Percentiles rank a stretch among this genome's conserved stretches.
These are phyloP conservation scores for Acleris laterana DNA, from an alignment of 2,888 invertebrate species.

Conservation along the genomic window DNA sequence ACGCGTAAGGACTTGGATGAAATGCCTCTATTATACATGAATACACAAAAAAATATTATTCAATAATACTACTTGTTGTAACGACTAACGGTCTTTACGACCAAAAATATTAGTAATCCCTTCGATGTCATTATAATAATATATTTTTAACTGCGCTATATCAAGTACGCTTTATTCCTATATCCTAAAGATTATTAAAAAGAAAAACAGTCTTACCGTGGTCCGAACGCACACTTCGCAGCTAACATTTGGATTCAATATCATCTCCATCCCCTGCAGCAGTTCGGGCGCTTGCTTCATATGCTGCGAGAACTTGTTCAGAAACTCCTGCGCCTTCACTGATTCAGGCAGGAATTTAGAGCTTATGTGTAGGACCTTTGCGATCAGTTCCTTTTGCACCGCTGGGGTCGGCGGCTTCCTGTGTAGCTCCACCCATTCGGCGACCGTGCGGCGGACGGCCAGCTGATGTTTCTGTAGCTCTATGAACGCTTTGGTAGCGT, in stretches of 20 bases:
- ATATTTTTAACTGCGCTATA: no score
- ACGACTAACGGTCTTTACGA: no score
- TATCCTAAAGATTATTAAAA: not conserved
- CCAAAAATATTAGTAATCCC: no score
- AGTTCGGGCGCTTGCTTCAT: conserved; percentile 89
- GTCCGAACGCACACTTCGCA: conserved; percentile 97
- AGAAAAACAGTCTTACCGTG: conserved; percentile 82
- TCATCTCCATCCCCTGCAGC: conserved; percentile 92
- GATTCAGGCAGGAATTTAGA: conserved; percentile 95
- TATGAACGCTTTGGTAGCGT: conserved; percentile 93
- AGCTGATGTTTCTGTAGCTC: conserved; percentile 96
- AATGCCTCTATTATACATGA: no score
- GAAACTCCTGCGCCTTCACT: conserved; percentile 94
- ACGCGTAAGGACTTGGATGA: no score
- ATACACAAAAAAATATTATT: no score
- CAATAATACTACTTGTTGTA: no score
- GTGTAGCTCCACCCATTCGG: conserved; percentile 94
- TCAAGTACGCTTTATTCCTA: not conserved
- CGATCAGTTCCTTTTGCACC: conserved; percentile 89
- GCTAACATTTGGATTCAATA: conserved; percentile 94
- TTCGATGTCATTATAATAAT: no score
- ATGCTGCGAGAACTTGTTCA: conserved; percentile 92
- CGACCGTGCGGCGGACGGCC: conserved; percentile 91
- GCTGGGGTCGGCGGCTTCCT: conserved; percentile 88
- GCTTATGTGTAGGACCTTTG: conserved; percentile 87